Evolutionary conservation across 1,140 invertebrate genomes (phyloP).

Genomic region (Apocrypta bakeri): DNA sequence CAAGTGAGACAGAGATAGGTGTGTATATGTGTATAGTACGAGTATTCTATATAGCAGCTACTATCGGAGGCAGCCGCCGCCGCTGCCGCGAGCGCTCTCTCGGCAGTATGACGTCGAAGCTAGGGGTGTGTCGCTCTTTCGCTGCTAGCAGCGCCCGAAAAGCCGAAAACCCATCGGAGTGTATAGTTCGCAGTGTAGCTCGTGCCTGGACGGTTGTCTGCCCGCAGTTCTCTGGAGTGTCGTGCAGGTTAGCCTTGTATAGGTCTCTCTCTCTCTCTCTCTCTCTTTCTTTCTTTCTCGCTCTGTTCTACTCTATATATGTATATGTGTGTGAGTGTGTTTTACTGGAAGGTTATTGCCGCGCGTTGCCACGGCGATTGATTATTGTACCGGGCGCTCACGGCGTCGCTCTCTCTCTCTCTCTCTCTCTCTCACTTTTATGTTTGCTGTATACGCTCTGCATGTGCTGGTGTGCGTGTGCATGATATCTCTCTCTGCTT

Average conservation of each 20-base stretch:
- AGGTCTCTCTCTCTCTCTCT: background rate
- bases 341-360: conserved; percentile 33
- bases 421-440: background rate
- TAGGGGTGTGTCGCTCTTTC: conserved; percentile 36
- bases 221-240: background rate
- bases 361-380: conserved; percentile 52
- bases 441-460: background rate
- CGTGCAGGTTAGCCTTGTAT: background rate
- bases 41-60: background rate
- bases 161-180: background rate
- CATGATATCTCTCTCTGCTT: conserved; percentile 2
- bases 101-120: background rate
- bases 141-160: background rate
- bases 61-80: background rate
- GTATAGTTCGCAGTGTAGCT: background rate
- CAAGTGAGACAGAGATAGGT: no score
- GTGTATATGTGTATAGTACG: background rate
- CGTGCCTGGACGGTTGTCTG: background rate
- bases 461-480: background rate
- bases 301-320: background rate
- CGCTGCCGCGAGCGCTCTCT: conserved; percentile 19
- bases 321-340: background rate
- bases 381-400: conserved; percentile 17
- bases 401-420: conserved; percentile 26
- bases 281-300: background rate